These are phyloP conservation scores for Rosalia funebris DNA, from an alignment of 2,888 invertebrate species.

Conservation along the genomic window DNA sequence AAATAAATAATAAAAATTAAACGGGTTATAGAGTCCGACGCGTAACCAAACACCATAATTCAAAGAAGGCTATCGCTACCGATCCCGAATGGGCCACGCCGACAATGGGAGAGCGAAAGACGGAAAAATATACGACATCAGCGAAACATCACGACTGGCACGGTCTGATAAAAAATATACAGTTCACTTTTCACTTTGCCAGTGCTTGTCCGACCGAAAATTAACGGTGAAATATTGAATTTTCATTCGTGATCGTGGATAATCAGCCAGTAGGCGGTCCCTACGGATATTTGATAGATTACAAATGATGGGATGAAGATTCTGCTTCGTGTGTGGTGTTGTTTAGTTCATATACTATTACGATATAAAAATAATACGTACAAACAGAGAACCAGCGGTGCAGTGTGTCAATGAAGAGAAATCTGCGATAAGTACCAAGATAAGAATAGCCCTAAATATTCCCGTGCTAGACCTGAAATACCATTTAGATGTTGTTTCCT, in stretches of 20 bases:
- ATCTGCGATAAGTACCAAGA: no score
- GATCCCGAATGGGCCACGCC: constrained; percentile 6
- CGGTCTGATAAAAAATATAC: constrained; percentile 20
- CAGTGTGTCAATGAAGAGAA: no score
- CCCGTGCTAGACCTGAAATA: no score
- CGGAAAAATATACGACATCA: constrained; percentile 26
- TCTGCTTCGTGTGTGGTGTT: no score
- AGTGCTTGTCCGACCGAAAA: constrained; percentile 6
- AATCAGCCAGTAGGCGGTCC: constrained; percentile 6
- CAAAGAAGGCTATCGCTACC: constrained; percentile 27
- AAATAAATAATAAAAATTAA: constrained; percentile 32
- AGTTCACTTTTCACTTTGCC: constrained; percentile 20
- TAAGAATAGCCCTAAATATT: no score
- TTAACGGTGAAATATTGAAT: constrained; percentile 21
- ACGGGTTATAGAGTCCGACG: constrained; percentile 17
- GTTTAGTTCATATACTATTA: no score
- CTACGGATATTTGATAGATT: no score
- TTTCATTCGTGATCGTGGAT: constrained; percentile 22
- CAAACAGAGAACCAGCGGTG: no score
- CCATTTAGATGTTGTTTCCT: no score
- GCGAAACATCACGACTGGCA: constrained; percentile 25
- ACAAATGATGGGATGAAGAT: no score
- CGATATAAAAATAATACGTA: no score
- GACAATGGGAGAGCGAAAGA: constrained; percentile 10
- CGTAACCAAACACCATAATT: constrained; percentile 29